phyloP scores from a whole-genome alignment of 2,113 vertebrate genomes.

The Oxyruncus cristatus region DNA sequence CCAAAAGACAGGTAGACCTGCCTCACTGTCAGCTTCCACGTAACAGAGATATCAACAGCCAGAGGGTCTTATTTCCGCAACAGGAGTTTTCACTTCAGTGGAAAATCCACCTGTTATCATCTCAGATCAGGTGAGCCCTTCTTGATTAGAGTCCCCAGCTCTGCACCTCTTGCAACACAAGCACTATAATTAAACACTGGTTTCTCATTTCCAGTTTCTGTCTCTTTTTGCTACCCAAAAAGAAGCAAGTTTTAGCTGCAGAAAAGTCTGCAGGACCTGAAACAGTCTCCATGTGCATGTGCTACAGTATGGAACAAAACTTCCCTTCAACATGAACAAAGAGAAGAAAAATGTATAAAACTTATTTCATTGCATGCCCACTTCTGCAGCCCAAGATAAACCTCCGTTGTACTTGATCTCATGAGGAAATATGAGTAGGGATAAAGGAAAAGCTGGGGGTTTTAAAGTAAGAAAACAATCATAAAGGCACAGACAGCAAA shows the following conservation, averaged over 20 bases:
- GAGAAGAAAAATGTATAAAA: not conserved
- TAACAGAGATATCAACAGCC: not conserved
- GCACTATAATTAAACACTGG: not conserved
- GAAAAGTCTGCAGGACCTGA: not conserved
- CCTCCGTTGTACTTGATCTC: fast-evolving
- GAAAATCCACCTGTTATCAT: not conserved
- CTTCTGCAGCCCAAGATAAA: not conserved
- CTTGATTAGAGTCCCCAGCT: not conserved
- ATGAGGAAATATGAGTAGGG: fast-evolving
- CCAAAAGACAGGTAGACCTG: not conserved
- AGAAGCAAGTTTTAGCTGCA: not conserved
- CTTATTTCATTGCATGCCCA: fast-evolving
- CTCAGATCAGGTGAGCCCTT: not conserved
- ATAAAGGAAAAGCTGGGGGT: not conserved
- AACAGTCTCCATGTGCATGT: not conserved
- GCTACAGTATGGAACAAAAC: not conserved
- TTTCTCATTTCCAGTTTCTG: not conserved
- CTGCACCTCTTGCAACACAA: not conserved
- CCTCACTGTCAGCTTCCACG: not conserved
- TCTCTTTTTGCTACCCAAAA: not conserved
- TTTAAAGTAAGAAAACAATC: not conserved
- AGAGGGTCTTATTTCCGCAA: too few relatives aligned
- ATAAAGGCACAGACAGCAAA: not conserved
- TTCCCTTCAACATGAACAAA: not conserved
- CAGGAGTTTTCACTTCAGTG: fast-evolving